phyloP scores from a whole-genome alignment of 1,140 invertebrate genomes.

The Diorhabda carinulata region DNA sequence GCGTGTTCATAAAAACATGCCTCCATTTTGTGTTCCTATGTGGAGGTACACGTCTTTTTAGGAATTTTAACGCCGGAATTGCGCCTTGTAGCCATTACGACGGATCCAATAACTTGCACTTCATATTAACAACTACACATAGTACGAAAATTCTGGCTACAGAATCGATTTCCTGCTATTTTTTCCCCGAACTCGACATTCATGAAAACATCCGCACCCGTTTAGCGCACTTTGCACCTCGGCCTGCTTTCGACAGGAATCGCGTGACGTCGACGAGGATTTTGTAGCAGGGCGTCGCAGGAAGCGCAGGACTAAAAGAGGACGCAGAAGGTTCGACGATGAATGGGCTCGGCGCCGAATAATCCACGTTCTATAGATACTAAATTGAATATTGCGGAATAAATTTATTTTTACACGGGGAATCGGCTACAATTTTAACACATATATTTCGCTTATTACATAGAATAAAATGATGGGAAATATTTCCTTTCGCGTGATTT shows the following conservation, averaged over 20 bases:
- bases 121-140: not conserved
- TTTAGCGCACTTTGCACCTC: slow-evolving; percentile 6
- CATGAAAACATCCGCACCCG: slow-evolving; percentile 4
- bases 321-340: not conserved
- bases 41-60: slow-evolving; percentile 3
- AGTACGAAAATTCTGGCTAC: not conserved
- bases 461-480: no score
- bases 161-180: slow-evolving; percentile 4
- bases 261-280: not conserved
- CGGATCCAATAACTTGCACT: slow-evolving; percentile 4
- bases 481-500: no score
- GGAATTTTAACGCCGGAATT: not conserved
- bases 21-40: slow-evolving; percentile 8
- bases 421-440: no score
- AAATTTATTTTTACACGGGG: no score
- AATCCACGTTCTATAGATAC: no score
- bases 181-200: not conserved
- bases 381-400: no score
- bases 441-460: no score
- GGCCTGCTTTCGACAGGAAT: not conserved
- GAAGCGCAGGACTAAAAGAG: not conserved
- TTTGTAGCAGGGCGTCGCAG: slow-evolving; percentile 1
- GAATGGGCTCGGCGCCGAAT: no score
- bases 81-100: not conserved
- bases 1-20: slow-evolving; percentile 8